Evolutionary conservation across 2,797 vertebrate genomes (phyloP), one percentile per base, ranked within the genome.

Genomic region (Pseudomugil gertrudae): DNA sequence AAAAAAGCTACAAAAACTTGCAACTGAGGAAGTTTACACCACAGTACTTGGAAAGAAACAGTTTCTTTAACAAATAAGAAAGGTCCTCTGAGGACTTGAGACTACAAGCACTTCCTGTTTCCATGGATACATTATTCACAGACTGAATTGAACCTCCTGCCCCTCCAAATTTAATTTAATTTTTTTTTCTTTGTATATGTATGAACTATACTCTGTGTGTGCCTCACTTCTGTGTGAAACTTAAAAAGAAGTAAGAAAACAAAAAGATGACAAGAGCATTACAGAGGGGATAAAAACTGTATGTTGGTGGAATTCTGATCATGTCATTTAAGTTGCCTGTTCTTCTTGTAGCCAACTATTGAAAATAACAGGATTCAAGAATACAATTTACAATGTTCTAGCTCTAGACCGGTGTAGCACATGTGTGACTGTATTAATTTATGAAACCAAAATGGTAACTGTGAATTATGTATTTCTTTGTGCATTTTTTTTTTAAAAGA

Each of bases 361-460:
- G 92, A 93, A 94, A 92, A 92, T 92, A 93, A 94, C 91, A 92
- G 92, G 91, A 94, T 92, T 92, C 91, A 91, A 92, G 87, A 93
- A 93, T 91, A 93, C 91, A 92, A 94, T 93, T 94, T 94, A 93
- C 93, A 93, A 93, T 95, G 94, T 94, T 95, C 92, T 95, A 94
- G 93, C 93, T 94, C 92, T 95, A 94, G 93, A 93, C 93, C 92
- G 90, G 93, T 95, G 94, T 95, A 95, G 94, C 94, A 95, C 94
- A 94, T 93, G 93, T 95, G 93, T 95, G 94, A 94, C 93, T 95
- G 94, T 95, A 94, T 94, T 94, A 95, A 95, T 95, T 95, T 95
- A 95, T 95, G 90, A 94, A 95, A 95, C 94, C 94, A 95, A 95
- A 95, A 95, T 94, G 93, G 93, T 94, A 93, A 95, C 94, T 95